A percentile compares a stretch with the other conserved stretches of the same genome.
Conservation (phyloP, 1,140 invertebrate genomes). For the Lucilia sericata region DNA sequence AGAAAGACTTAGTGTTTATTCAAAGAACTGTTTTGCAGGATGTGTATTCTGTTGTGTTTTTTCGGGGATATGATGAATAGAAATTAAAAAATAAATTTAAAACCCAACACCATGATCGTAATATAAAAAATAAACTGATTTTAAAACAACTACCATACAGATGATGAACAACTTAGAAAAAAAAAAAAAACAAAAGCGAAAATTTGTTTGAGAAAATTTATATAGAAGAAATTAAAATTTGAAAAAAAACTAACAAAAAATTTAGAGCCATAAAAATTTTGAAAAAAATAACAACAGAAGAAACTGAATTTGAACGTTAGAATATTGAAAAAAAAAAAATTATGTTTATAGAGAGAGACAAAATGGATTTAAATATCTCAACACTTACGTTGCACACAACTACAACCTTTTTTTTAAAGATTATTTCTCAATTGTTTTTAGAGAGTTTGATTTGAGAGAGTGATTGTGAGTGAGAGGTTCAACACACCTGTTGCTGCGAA, state of each 20-base stretch:
- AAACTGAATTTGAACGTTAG: background rate
- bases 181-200: too few relatives aligned
- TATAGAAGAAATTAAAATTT: background rate
- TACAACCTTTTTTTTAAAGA: slow-evolving; percentile 48
- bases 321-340: too few relatives aligned
- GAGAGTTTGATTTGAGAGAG: slow-evolving; percentile 43
- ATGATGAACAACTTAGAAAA: too few relatives aligned
- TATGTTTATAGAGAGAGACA: background rate
- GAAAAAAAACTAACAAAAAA: background rate
- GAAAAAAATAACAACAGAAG: background rate
- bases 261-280: background rate
- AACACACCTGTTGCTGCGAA: slow-evolving; percentile 69
- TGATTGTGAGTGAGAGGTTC: slow-evolving; percentile 48
- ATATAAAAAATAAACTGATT: too few relatives aligned
- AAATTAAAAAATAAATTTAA: too few relatives aligned
- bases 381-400: slow-evolving; percentile 40
- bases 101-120: too few relatives aligned
- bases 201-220: background rate
- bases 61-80: too few relatives aligned
- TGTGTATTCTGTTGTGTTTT: too few relatives aligned
- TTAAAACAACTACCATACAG: too few relatives aligned
- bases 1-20: too few relatives aligned
- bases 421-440: slow-evolving; percentile 36
- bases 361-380: slow-evolving; percentile 28
- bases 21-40: too few relatives aligned